A percentile compares a stretch with the other conserved stretches of the same genome.
These are phyloP conservation scores for Acrocephalus arundinaceus DNA, from an alignment of 2,113 vertebrate genomes.

Conservation along the genomic window DNA sequence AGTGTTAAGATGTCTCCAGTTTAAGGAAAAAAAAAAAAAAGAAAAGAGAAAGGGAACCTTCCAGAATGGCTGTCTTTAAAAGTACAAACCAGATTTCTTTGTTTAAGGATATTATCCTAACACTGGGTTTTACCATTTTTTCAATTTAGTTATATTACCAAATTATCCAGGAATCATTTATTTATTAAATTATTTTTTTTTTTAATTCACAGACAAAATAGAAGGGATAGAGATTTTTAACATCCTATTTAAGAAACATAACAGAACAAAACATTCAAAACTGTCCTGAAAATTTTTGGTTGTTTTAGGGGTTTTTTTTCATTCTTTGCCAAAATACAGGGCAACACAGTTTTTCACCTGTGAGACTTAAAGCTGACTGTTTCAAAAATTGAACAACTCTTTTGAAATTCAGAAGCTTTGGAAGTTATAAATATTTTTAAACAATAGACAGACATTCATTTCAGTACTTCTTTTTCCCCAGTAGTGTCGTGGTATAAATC, in stretches of 20 bases:
- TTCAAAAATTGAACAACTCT: background rate
- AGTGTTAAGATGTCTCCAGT: background rate
- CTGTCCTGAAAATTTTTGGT: background rate
- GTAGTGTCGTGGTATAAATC: background rate
- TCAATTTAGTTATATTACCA: background rate
- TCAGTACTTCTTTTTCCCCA: background rate
- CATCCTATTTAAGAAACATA: background rate
- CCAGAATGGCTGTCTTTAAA: background rate
- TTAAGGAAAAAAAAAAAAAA: background rate
- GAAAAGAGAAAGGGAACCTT: background rate
- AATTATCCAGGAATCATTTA: background rate
- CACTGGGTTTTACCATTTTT: background rate
- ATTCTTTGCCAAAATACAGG: background rate
- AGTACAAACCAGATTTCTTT: background rate
- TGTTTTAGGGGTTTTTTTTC: background rate
- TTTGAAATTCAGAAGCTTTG: background rate
- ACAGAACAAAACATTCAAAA: background rate
- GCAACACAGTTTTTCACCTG: background rate
- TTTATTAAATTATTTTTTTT: background rate
- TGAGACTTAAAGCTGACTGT: background rate
- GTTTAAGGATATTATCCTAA: background rate
- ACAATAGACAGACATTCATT: background rate
- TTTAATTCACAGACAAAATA: background rate
- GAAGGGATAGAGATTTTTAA: background rate
- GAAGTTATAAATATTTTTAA: background rate